phyloP scores from a whole-genome alignment of 2,113 vertebrate species.

The Dasypus novemcinctus region DNA sequence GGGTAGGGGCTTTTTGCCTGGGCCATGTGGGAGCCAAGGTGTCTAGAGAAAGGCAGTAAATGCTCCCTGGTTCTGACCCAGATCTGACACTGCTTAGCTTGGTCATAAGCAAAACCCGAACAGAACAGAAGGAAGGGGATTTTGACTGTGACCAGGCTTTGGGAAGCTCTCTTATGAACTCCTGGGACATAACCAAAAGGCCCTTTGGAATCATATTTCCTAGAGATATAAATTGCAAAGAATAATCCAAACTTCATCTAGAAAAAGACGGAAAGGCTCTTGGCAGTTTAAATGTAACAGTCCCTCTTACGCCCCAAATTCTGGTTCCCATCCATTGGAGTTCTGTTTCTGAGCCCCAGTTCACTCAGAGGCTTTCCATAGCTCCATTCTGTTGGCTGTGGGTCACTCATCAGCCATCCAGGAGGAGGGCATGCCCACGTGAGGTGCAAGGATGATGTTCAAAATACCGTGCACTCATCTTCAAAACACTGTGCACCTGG shows the following conservation, averaged over 20 bases:
- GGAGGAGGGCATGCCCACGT: neutral
- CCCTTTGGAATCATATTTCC: neutral
- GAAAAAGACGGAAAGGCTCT: neutral
- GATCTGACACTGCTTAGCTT: neutral
- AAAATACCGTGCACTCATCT: neutral
- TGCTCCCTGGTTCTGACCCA: neutral
- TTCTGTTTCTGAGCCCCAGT: neutral
- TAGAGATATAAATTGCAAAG: neutral
- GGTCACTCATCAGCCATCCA: neutral
- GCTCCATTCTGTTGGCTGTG: neutral
- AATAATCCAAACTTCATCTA: neutral
- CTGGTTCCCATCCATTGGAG: neutral
- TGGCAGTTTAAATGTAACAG: neutral
- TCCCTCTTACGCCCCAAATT: neutral
- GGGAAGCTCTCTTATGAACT: neutral
- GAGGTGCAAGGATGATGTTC: neutral
- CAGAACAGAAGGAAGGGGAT: neutral
- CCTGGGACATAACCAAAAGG: neutral
- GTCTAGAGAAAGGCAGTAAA: neutral
- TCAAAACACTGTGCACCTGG: neutral
- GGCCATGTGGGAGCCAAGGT: neutral
- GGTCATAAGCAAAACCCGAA: neutral
- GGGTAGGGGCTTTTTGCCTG: neutral
- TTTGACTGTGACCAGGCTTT: neutral
- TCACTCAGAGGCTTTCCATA: neutral